A percentile compares a stretch with the other conserved stretches of the same genome.
Evolutionary conservation across 2,888 invertebrate genomes (phyloP).

Genomic region (Holacanthella duospinosa): DNA sequence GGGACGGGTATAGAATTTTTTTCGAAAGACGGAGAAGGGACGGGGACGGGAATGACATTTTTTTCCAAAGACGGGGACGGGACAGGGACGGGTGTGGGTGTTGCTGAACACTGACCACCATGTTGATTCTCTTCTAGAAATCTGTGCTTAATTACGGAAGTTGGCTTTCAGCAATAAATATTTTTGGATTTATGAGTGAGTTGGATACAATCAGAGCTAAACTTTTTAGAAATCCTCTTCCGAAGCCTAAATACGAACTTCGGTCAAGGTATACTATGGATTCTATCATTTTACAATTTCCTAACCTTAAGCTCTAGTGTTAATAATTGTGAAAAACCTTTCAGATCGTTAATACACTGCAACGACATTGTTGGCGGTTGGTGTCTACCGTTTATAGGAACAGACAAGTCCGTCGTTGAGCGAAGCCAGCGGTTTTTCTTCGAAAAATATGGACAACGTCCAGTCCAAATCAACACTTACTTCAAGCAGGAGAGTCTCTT

Average conservation of each 20-base stretch:
- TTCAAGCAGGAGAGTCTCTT: conserved; percentile 48
- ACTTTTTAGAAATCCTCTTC: conserved; percentile 55
- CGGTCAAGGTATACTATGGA: too few species aligned
- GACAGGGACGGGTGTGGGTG: too few species aligned
- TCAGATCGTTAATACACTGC: background rate
- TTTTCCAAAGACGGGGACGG: too few species aligned
- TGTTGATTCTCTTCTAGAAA: background rate
- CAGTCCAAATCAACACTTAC: conserved; percentile 68
- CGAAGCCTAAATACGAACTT: conserved; percentile 53
- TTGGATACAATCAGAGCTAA: conserved; percentile 55
- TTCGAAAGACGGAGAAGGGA: too few species aligned
- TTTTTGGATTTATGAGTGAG: conserved; percentile 56
- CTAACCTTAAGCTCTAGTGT: too few species aligned
- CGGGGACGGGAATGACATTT: too few species aligned
- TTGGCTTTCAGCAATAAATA: conserved; percentile 75
- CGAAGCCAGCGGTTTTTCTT: conserved; percentile 68
- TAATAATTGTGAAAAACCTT: too few species aligned
- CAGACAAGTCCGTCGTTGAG: conserved; percentile 69
- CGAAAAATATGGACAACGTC: conserved; percentile 56
- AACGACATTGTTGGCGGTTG: conserved; percentile 38
- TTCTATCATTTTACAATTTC: too few species aligned
- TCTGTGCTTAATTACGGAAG: conserved; percentile 64
- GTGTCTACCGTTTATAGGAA: conserved; percentile 47
- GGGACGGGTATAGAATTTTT: too few species aligned
- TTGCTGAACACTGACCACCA: too few species aligned